Percentiles rank a stretch among this genome's conserved stretches.
phyloP scores from a whole-genome alignment of 1,140 invertebrate species.

The Thrips palmi region DNA sequence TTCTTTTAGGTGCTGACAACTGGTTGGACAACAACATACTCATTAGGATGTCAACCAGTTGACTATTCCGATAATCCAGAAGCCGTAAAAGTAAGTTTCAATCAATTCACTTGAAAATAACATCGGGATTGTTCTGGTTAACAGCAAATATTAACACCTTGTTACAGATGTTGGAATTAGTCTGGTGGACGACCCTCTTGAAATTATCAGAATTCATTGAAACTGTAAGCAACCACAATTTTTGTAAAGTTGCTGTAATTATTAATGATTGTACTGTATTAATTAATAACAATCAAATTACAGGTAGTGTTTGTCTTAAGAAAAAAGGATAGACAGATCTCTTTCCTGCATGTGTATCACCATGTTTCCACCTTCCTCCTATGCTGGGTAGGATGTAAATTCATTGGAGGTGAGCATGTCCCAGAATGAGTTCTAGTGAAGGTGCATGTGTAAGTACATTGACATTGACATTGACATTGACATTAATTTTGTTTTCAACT shows the following conservation, averaged over 20 bases:
- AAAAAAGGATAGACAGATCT: conserved; percentile 50
- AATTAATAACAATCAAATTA: conserved; percentile 5
- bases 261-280: no score
- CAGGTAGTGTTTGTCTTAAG: conserved; percentile 45
- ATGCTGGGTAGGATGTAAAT: conserved; percentile 51
- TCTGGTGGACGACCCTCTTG: conserved; percentile 15
- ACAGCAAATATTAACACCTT: no score
- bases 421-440: not conserved
- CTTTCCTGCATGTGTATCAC: conserved; percentile 54
- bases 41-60: conserved; percentile 30
- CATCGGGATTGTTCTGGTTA: conserved; percentile 2
- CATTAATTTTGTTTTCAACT: no score
- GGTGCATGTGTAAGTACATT: not conserved
- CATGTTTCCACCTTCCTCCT: conserved; percentile 41
- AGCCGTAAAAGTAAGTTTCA: conserved; percentile 17
- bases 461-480: not conserved
- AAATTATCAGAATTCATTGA: conserved; percentile 15
- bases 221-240: conserved; percentile 13
- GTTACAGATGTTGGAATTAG: conserved; percentile 14
- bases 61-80: conserved; percentile 24
- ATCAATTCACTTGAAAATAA: conserved; percentile 4
- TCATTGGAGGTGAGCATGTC: conserved; percentile 32
- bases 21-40: conserved; percentile 26
- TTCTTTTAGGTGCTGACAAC: conserved; percentile 3
- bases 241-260: not conserved